Percentiles rank a stretch among this genome's conserved stretches.
Conservation (phyloP, 2,888 invertebrate species). For the Eubasilissa splendida region DNA sequence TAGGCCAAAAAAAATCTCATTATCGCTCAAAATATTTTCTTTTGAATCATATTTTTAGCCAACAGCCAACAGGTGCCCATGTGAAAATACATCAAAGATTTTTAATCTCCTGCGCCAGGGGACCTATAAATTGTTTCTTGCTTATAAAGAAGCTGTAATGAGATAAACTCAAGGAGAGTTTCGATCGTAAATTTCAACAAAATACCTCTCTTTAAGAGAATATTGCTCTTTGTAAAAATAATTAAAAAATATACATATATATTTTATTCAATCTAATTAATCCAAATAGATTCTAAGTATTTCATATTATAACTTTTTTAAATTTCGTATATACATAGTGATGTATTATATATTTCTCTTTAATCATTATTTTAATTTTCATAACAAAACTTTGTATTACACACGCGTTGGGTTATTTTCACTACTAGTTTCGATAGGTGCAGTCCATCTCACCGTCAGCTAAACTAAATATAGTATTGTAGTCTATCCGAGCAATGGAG, state of each 20-base stretch:
- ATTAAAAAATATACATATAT: conserved; percentile 10
- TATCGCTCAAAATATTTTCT: neutral
- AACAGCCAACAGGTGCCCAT: conserved; percentile 29
- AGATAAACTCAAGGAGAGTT: conserved; percentile 26
- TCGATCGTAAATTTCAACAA: conserved; percentile 19
- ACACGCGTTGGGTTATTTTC: no score
- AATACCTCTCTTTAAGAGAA: neutral
- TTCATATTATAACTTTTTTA: no score
- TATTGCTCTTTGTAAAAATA: neutral
- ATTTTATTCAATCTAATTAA: conserved; percentile 16
- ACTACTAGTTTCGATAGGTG: no score
- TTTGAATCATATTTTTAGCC: conserved; percentile 3
- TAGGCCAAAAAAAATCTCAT: no score
- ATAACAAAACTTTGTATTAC: no score
- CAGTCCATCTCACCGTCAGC: no score
- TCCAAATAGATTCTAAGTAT: no score
- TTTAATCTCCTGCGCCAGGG: conserved; percentile 27
- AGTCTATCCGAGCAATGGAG: no score
- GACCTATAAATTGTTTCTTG: conserved; percentile 29
- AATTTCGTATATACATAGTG: no score
- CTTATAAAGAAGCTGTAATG: conserved; percentile 30
- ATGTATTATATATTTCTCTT: no score
- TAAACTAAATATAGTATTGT: no score
- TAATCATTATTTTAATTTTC: no score
- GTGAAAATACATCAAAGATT: conserved; percentile 33